These are phyloP conservation scores for Bufo bufo DNA, from an alignment of 2,113 vertebrate genomes.

Conservation along the genomic window DNA sequence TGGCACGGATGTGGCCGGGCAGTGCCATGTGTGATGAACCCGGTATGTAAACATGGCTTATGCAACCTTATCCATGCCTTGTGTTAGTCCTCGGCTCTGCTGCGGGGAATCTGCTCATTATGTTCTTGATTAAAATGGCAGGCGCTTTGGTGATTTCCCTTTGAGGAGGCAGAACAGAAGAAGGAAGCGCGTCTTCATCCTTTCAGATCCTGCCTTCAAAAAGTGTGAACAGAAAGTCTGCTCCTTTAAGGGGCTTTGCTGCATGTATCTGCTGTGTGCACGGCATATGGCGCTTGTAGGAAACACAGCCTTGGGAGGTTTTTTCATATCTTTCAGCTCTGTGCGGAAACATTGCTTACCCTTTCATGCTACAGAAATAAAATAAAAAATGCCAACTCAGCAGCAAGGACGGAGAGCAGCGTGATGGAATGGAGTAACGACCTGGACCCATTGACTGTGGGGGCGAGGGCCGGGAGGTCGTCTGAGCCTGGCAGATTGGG, in stretches of 20 bases:
- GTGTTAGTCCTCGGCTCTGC: constrained; percentile 26
- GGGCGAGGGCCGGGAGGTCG: too few relatives aligned
- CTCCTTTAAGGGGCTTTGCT: constrained; percentile 17
- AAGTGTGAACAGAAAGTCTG: not conserved
- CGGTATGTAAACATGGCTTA: not conserved
- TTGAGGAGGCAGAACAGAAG: not conserved
- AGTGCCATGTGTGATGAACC: constrained; percentile 3
- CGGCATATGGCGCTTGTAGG: constrained; percentile 2
- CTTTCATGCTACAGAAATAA: constrained; percentile 5
- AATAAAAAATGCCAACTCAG: constrained; percentile 8
- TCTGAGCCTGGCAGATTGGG: too few relatives aligned
- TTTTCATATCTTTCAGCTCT: constrained; percentile 21
- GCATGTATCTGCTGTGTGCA: not conserved
- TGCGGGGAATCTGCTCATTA: not conserved
- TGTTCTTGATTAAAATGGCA: constrained; percentile 18
- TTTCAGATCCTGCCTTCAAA: not conserved
- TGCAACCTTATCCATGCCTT: not conserved
- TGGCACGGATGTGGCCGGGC: not conserved
- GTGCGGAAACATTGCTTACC: not conserved
- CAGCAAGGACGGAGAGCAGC: not conserved
- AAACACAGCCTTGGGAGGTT: not conserved
- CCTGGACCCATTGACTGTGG: not conserved
- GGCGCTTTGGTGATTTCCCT: not conserved
- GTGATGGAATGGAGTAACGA: not conserved
- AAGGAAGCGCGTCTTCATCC: not conserved